A percentile compares a stretch with the other conserved stretches of the same genome.
Evolutionary conservation across 2,113 vertebrate species (phyloP).

Genomic region (Parus major): DNA sequence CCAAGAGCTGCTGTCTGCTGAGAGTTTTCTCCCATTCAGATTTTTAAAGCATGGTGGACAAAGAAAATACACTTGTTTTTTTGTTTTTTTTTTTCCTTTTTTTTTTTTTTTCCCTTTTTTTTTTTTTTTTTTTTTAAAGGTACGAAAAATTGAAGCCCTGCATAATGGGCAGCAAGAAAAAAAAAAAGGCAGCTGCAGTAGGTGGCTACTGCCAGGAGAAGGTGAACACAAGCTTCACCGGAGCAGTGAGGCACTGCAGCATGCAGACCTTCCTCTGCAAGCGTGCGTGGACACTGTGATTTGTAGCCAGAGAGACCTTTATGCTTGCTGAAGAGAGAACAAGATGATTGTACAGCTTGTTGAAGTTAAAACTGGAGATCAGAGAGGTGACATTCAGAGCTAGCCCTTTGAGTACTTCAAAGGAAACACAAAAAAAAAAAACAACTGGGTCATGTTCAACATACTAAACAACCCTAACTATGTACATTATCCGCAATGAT

Average conservation of each 20-base stretch:
- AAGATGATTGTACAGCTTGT: slow-evolving; percentile 54
- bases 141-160: slow-evolving; percentile 44
- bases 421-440: slow-evolving; percentile 3
- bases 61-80: background rate
- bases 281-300: slow-evolving; percentile 13
- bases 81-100: background rate
- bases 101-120: background rate
- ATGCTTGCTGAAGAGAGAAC: slow-evolving; percentile 13
- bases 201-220: slow-evolving; percentile 23
- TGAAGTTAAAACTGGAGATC: slow-evolving; percentile 31
- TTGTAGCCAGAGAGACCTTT: slow-evolving; percentile 65
- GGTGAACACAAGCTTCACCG: background rate
- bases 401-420: slow-evolving; percentile 75
- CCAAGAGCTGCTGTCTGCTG: slow-evolving; percentile 18
- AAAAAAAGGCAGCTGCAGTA: slow-evolving; percentile 63
- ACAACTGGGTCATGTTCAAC: slow-evolving; percentile 7
- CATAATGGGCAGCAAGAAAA: slow-evolving; percentile 46
- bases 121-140: background rate
- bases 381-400: slow-evolving; percentile 63
- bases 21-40: slow-evolving; percentile 48
- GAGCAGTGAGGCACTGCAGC: slow-evolving; percentile 59
- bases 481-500: slow-evolving; percentile 26
- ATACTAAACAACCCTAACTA: slow-evolving; percentile 35
- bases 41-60: slow-evolving; percentile 52
- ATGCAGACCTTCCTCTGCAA: slow-evolving; percentile 62